Percentiles rank a stretch among this genome's conserved stretches.
Evolutionary conservation across 2,888 invertebrate genomes (phyloP).

Genomic region (Ferrisia virgata): DNA sequence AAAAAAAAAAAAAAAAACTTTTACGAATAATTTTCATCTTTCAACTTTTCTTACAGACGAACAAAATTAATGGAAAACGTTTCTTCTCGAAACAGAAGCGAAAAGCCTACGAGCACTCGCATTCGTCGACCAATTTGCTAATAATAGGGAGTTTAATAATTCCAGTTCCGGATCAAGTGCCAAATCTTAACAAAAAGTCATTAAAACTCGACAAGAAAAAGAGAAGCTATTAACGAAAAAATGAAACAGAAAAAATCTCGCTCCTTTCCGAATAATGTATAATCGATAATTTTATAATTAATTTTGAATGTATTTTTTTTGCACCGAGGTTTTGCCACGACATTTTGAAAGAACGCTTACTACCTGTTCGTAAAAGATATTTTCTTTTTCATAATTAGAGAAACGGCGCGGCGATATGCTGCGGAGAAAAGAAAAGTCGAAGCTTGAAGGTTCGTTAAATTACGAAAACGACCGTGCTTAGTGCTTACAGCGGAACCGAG

Average conservation of each 20-base stretch:
- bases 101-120: not conserved
- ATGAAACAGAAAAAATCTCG: not conserved
- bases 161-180: not conserved
- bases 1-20: not conserved
- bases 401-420: not conserved
- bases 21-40: not conserved
- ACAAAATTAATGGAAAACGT: too few relatives aligned
- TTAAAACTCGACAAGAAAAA: not conserved
- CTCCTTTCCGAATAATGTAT: not conserved
- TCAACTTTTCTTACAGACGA: too few relatives aligned
- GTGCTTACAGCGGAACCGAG: not conserved
- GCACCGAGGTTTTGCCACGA: not conserved
- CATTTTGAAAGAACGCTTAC: not conserved
- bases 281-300: constrained; percentile 13
- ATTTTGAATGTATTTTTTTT: not conserved
- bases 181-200: not conserved
- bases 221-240: not conserved
- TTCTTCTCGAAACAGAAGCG: not conserved
- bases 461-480: not conserved
- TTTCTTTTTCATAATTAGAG: not conserved
- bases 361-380: not conserved
- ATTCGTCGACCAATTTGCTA: not conserved
- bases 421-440: not conserved
- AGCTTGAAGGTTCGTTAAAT: not conserved
- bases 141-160: not conserved